Percentiles rank a stretch among this genome's conserved stretches.
Conservation (phyloP, 2,113 vertebrate species). For the Phalacrocorax brasilianus region DNA sequence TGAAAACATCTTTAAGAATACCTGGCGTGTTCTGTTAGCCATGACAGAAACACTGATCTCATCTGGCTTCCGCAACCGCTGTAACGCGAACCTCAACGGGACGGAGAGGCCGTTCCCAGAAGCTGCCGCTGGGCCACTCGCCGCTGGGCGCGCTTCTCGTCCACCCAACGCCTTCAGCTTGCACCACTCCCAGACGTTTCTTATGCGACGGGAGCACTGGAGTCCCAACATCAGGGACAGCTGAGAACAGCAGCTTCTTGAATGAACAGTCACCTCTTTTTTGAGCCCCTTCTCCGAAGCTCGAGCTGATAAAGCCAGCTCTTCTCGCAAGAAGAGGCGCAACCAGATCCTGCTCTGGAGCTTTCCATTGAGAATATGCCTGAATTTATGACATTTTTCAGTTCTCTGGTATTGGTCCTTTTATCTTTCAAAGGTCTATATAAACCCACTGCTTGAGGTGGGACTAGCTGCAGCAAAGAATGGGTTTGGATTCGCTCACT, state of each 20-base stretch:
- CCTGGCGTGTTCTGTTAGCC: background rate
- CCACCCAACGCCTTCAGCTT: background rate
- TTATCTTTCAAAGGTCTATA: background rate
- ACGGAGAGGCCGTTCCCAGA: background rate
- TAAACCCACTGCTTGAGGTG: background rate
- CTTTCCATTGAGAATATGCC: background rate
- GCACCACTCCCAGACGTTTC: background rate
- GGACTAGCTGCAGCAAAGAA: background rate
- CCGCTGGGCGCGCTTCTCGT: background rate
- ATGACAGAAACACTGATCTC: background rate
- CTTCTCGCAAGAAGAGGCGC: background rate
- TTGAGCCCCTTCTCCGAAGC: background rate
- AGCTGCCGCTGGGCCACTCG: background rate
- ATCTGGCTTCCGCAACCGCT: background rate
- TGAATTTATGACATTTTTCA: background rate
- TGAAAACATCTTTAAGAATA: background rate
- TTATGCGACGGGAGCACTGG: background rate
- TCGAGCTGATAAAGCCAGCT: background rate
- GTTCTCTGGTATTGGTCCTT: background rate
- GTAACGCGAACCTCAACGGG: rapidly evolving
- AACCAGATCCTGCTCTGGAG: background rate
- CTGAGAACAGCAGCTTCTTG: background rate
- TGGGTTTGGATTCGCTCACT: background rate
- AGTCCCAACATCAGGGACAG: background rate
- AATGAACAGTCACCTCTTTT: too few species aligned